Base-by-base conservation (phyloP, 1,140 invertebrate species). In the Leptopilina clavipes region DNA sequence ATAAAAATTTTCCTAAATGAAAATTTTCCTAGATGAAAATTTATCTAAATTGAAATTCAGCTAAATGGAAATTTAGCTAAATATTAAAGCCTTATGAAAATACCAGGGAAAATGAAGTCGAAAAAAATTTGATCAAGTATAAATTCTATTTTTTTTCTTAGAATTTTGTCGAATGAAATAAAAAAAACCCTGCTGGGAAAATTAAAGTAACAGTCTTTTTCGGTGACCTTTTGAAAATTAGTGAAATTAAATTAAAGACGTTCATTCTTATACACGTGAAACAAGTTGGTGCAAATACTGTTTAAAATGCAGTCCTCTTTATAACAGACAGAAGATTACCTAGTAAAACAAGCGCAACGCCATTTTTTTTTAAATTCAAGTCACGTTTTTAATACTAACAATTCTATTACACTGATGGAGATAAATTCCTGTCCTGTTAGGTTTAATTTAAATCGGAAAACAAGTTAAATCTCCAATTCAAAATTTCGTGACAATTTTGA, bases 361-460 rank as follows among this genome's bases (percentile, higher is more conserved):
- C 12, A 59, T 12, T 10, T 25, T 59, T 25, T 59, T 25, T 31
- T 22, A 59, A 31, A 59, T 59, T 59, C 56, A 11, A 59, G 56
- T 59, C 22, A 59, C 22, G 56, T 25, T 25, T 59, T 59, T 59
- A 59, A 59, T 59, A 59, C 45, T n/a, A 48, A 48, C 22, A 25
- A 25, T 25, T 59, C 22, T 14, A 25, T 59, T 25, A 25, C 9
- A 25, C 45, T 48, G 19, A 19, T 14, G 22, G 19, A 25, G 10
- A 31, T 25, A 59, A 25, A 25, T 14, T 14, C 12, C 9, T 11
- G 25, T 59, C 12, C 12, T 25, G 12, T 59, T 12, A 59, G 11
- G 3, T 25, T 25, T 11, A 59, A 25, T 59, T 59, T 9, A 25
- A 22, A 22, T 19, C 19, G 3, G 10, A 10, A 59, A 12, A 59